Evolutionary conservation across 2,113 vertebrate genomes (phyloP), one percentile per base, ranked within the genome.

Genomic region (Anser brachyrhynchus): DNA sequence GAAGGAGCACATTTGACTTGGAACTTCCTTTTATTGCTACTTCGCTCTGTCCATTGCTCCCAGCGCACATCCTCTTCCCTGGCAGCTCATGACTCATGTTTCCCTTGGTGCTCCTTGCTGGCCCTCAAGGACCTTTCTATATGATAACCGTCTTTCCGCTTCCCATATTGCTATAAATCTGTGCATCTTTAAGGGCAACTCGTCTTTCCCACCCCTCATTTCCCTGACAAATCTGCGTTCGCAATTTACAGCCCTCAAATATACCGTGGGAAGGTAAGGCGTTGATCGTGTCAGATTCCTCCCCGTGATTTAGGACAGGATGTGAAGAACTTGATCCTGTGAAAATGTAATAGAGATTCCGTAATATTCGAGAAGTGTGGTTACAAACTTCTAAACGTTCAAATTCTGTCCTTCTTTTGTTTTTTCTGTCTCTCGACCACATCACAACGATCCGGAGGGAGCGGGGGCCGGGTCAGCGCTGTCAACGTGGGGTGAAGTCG

Each of bases 1-100:
- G 90, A 95, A 55, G 87, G 39, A 91, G 71, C 55, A 35, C 17
- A 2, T 92, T 92, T 84, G 87, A 85, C 94, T 96, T 88, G 91
- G 78, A 95, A 91, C 94, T 97, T 96, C 96, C 95, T 95, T 26
- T 94, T 95, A 94, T 91, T 91, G 84, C 91, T 89, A 69, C 96
- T 97, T 98, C 95, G 94, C 94, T 97, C 74, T 87, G 91, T 61
- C 91, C 89, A 26, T 89, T 70, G 96, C 92, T 97, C 84, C 92
- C 95, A 87, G 81, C 84, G 33, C 9, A 33, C 96, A 74, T 97
- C 90, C 46, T n/a, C 75, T 87, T 83, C 87, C 57, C 92, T 90
- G 94, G 85, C 94, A 97, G 95, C 93, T 96, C 90, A 74, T 97
- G 94, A 96, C 82, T 96, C 90, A 95, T 70, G 82, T 80, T 95